Evolutionary conservation across 2,113 vertebrate genomes (phyloP).

Genomic region (Vulpes ferrilata): DNA sequence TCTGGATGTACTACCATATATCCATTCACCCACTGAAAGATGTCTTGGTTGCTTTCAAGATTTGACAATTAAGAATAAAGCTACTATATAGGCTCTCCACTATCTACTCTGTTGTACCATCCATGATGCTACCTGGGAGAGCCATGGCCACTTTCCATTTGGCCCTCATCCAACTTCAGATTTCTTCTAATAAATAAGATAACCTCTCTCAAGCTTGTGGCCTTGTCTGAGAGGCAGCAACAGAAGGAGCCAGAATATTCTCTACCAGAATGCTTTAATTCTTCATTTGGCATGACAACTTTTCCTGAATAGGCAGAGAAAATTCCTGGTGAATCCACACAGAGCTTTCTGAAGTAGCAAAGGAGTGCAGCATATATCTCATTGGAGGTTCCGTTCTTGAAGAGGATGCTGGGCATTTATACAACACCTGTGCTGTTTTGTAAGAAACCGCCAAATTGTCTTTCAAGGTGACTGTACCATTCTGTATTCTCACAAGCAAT

Average conservation of each 20-base stretch:
- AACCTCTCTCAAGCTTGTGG: slow-evolving; percentile 91
- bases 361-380: slow-evolving; percentile 93
- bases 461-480: background rate
- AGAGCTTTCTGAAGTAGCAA: slow-evolving; percentile 93
- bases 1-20: background rate
- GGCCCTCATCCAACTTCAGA: slow-evolving; percentile 94
- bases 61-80: background rate
- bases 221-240: slow-evolving; percentile 93
- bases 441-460: background rate
- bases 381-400: slow-evolving; percentile 98
- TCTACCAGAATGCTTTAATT: slow-evolving; percentile 98
- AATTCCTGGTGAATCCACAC: slow-evolving; percentile 95
- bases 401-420: slow-evolving; percentile 94
- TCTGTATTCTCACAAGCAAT: background rate
- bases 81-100: background rate
- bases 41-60: background rate
- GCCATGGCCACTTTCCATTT: slow-evolving; percentile 89
- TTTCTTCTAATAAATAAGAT: slow-evolving; percentile 92
- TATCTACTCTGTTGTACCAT: background rate
- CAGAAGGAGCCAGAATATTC: slow-evolving; percentile 91
- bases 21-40: background rate
- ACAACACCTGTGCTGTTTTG: slow-evolving; percentile 92
- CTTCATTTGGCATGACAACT: slow-evolving; percentile 95
- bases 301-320: slow-evolving; percentile 95
- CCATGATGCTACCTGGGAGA: background rate